Conservation (phyloP, 2,113 vertebrate species). For the Centropus unirufus region DNA sequence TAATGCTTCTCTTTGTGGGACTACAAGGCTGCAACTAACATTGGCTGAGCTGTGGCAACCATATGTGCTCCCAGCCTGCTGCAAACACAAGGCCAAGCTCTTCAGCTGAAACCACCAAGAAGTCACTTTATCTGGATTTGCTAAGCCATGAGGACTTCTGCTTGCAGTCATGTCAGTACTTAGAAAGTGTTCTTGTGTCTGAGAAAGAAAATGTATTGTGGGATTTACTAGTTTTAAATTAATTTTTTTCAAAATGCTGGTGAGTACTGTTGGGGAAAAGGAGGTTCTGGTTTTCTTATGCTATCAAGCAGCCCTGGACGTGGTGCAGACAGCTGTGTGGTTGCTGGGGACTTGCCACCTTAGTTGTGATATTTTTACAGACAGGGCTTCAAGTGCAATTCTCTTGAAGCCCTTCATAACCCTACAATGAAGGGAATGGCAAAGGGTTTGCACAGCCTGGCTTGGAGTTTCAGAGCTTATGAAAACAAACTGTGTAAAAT, state of each 20-base stretch:
- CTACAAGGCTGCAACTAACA: background rate
- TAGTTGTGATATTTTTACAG: background rate
- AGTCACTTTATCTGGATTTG: background rate
- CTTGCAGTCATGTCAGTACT: constrained; percentile 13
- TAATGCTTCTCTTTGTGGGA: background rate
- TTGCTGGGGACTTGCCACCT: background rate
- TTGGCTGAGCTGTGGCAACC: background rate
- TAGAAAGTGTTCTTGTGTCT: constrained; percentile 21
- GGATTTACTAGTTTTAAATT: background rate
- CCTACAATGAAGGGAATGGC: background rate
- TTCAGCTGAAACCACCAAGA: background rate
- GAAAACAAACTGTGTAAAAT: background rate
- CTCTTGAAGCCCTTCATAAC: background rate
- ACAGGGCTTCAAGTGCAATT: background rate
- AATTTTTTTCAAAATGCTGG: background rate
- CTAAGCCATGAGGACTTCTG: background rate
- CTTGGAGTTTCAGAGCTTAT: constrained; percentile 11
- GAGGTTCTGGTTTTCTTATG: background rate
- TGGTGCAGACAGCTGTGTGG: background rate
- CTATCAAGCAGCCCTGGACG: background rate
- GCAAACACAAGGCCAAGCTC: background rate
- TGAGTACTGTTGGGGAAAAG: background rate
- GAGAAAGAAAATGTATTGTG: background rate
- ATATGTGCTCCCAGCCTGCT: background rate
- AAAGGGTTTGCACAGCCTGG: background rate